phyloP scores from a whole-genome alignment of 2,113 vertebrate species.

The Catharus bicknelli region DNA sequence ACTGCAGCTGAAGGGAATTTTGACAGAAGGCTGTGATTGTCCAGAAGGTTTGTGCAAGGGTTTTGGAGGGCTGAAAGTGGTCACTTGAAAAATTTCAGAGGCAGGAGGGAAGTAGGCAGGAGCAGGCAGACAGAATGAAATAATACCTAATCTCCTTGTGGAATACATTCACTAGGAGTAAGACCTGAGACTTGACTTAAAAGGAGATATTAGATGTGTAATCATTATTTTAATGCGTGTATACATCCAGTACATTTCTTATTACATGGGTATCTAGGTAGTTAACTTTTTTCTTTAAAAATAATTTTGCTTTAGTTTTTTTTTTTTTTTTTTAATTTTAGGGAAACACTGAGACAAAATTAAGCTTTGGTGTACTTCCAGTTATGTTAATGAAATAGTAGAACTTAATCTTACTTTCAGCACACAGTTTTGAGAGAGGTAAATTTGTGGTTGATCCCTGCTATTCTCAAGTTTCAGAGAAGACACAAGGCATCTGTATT shows the following conservation, averaged over 20 bases:
- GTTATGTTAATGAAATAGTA: background rate
- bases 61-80: background rate
- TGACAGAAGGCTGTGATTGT: background rate
- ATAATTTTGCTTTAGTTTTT: background rate
- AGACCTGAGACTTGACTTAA: background rate
- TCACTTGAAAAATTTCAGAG: background rate
- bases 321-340: background rate
- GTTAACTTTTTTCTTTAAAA: background rate
- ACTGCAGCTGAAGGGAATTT: background rate
- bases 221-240: background rate
- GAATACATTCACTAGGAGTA: background rate
- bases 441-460: background rate
- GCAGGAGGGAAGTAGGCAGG: background rate
- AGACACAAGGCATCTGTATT: background rate
- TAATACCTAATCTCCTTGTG: background rate
- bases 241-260: background rate
- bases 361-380: background rate
- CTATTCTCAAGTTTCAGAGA: background rate
- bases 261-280: background rate
- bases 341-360: background rate
- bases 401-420: background rate
- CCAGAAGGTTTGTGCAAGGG: accelerated
- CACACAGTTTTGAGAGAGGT: background rate
- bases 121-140: background rate
- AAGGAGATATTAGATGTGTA: background rate